Evolutionary conservation across 2,888 invertebrate genomes (phyloP).

Genomic region (Liodrosophila aerea): DNA sequence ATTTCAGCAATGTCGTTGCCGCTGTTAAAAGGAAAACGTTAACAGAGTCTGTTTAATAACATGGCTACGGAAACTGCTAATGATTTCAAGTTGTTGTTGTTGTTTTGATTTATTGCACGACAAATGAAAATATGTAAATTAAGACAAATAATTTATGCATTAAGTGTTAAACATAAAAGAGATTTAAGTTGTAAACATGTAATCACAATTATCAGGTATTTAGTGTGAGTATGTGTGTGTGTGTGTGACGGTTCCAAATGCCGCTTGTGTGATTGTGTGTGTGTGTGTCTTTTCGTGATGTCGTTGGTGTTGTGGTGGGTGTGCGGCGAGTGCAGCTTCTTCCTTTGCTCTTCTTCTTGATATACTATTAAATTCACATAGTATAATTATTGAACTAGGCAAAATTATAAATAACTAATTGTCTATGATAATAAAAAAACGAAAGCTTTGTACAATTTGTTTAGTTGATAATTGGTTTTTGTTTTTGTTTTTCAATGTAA

Average conservation of each 20-base stretch:
- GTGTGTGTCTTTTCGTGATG: constrained; percentile 16
- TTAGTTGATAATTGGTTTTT: constrained; percentile 38
- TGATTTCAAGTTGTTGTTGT: neutral
- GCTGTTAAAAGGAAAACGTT: constrained; percentile 46
- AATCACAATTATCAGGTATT: constrained; percentile 71
- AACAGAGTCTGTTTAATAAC: constrained; percentile 41
- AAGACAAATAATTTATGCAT: constrained; percentile 45
- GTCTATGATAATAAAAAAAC: constrained; percentile 48
- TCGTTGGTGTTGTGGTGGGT: constrained; percentile 28
- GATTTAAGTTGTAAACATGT: constrained; percentile 32
- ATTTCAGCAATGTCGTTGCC: constrained; percentile 51
- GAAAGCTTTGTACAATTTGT: constrained; percentile 64
- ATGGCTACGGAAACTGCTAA: constrained; percentile 2
- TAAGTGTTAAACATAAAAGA: constrained; percentile 36
- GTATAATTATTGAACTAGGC: constrained; percentile 37
- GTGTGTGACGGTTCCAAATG: constrained; percentile 23
- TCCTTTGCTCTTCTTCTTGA: constrained; percentile 18
- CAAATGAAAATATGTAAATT: constrained; percentile 65
- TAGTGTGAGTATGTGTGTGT: constrained; percentile 37
- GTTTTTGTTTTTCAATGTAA: constrained; percentile 32
- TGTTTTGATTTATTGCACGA: constrained; percentile 58
- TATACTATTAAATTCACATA: no score
- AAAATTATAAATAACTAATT: constrained; percentile 61
- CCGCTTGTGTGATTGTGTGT: constrained; percentile 17
- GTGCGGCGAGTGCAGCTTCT: constrained; percentile 57